Evolutionary conservation across 2,888 invertebrate genomes (phyloP).

Genomic region (Mythimna ferrago): DNA sequence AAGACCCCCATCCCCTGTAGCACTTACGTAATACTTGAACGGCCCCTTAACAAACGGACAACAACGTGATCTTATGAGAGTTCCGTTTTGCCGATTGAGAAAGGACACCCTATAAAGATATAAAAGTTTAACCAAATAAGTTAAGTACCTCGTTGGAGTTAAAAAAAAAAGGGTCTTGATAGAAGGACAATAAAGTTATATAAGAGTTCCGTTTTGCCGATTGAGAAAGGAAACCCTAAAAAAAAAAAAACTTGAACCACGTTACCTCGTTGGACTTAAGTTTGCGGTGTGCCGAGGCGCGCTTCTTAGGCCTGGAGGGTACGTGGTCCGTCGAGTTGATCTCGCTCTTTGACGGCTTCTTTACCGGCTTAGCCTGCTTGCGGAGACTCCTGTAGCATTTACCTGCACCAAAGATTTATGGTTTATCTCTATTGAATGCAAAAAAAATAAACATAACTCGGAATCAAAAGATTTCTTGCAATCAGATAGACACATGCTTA

Average conservation of each 20-base stretch:
- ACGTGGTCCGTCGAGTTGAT: slow-evolving; percentile 81
- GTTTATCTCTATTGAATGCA: no score
- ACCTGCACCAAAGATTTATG: slow-evolving; percentile 69
- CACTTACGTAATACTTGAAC: no score
- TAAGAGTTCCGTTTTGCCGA: no score
- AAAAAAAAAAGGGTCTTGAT: slow-evolving; percentile 30
- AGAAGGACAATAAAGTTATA: no score
- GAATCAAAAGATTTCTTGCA: no score
- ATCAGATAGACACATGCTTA: no score
- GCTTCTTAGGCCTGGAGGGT: slow-evolving; percentile 87
- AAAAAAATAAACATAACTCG: no score
- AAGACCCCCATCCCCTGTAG: no score
- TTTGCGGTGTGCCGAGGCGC: slow-evolving; percentile 85
- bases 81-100: no score
- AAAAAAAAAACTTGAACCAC: background rate
- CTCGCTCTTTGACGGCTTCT: slow-evolving; percentile 83
- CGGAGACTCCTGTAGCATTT: slow-evolving; percentile 86
- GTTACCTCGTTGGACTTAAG: slow-evolving; percentile 80
- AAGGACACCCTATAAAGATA: no score
- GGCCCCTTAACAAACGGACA: no score
- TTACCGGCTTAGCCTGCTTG: slow-evolving; percentile 80
- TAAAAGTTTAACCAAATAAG: slow-evolving; percentile 36
- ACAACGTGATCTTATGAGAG: no score
- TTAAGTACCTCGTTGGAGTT: slow-evolving; percentile 76
- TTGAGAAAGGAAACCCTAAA: background rate